These are phyloP conservation scores for Mactromeris polynyma DNA, from an alignment of 2,888 invertebrate genomes.

Conservation along the genomic window DNA sequence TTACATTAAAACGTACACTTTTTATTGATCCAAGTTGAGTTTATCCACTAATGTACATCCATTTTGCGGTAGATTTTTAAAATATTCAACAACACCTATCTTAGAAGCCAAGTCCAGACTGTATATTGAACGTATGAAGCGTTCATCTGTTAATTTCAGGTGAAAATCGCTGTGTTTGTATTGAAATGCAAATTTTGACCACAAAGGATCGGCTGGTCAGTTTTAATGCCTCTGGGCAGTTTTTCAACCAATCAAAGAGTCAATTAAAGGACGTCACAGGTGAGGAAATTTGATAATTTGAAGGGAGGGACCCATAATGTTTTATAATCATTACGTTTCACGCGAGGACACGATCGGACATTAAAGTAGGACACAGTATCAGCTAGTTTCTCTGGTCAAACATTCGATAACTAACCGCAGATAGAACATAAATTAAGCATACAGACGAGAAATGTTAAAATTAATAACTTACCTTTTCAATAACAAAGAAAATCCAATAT, in stretches of 20 bases:
- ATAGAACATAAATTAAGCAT: neutral
- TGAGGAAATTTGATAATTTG: constrained; percentile 15
- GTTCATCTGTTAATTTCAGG: neutral
- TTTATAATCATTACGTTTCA: neutral
- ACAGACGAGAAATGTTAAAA: neutral
- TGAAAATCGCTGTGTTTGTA: neutral
- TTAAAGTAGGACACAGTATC: neutral
- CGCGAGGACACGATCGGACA: constrained; percentile 17
- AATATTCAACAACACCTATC: too few relatives aligned
- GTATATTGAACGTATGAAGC: too few relatives aligned
- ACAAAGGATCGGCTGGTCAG: constrained; percentile 37
- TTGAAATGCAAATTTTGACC: constrained; percentile 37
- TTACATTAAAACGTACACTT: neutral
- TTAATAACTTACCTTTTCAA: constrained; percentile 1
- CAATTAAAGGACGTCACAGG: constrained; percentile 25
- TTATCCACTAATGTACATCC: neutral
- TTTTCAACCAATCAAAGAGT: constrained; percentile 35
- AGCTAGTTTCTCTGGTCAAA: neutral
- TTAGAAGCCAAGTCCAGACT: too few relatives aligned
- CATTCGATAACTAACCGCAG: neutral
- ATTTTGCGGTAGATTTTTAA: neutral
- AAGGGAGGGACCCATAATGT: neutral
- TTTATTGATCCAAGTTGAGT: neutral
- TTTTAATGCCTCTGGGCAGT: constrained; percentile 37
- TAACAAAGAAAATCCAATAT: neutral